Conservation (phyloP, 2,113 vertebrate genomes). For the Proteles cristata region DNA sequence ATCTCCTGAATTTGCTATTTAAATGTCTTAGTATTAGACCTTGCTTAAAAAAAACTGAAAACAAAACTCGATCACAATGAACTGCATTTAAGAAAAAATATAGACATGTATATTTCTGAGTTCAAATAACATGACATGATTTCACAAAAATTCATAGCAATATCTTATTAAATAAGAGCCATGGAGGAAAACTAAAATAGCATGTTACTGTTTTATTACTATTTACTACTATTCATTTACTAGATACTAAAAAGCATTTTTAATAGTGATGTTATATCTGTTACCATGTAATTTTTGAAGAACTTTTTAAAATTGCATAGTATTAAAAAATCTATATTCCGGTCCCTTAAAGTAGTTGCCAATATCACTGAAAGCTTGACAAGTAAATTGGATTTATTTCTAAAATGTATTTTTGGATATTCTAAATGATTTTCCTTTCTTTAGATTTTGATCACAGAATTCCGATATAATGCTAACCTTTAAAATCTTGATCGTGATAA, state of each 20-base stretch:
- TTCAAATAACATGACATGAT: slow-evolving; percentile 66
- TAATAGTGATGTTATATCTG: slow-evolving; percentile 52
- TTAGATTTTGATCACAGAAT: slow-evolving; percentile 65
- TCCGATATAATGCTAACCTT: slow-evolving; percentile 30
- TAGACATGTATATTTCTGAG: neutral
- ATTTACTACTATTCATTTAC: slow-evolving; percentile 45
- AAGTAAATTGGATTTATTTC: slow-evolving; percentile 48
- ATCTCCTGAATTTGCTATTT: slow-evolving; percentile 50
- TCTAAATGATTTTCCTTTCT: slow-evolving; percentile 55
- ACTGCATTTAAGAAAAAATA: slow-evolving; percentile 50
- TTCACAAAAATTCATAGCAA: slow-evolving; percentile 69
- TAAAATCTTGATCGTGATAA: slow-evolving; percentile 43
- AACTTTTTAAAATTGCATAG: slow-evolving; percentile 10
- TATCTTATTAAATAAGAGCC: slow-evolving; percentile 13
- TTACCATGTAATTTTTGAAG: slow-evolving; percentile 60
- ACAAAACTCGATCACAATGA: neutral
- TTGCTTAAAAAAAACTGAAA: neutral
- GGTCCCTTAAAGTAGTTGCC: slow-evolving; percentile 57
- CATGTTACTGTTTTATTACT: slow-evolving; percentile 57
- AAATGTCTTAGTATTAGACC: slow-evolving; percentile 43
- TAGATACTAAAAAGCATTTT: slow-evolving; percentile 65
- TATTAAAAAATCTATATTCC: slow-evolving; percentile 44
- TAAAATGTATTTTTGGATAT: slow-evolving; percentile 50
- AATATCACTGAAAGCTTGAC: slow-evolving; percentile 25
- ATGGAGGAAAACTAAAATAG: slow-evolving; percentile 64